Percentiles rank a stretch among this genome's conserved stretches.
Evolutionary conservation across 2,888 invertebrate species (phyloP).

Genomic region (Dynastes grantii): DNA sequence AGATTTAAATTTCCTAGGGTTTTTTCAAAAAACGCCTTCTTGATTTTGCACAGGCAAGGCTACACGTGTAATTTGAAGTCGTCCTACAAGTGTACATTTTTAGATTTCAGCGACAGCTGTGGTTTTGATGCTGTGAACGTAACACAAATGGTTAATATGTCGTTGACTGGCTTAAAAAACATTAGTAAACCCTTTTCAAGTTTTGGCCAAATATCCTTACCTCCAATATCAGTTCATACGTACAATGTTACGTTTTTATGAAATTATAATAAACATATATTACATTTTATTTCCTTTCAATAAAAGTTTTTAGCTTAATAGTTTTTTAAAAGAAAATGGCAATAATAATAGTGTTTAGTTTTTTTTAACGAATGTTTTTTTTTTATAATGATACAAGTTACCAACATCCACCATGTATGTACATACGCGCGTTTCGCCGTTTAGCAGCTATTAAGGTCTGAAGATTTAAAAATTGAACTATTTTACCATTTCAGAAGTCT

Average conservation of each 20-base stretch:
- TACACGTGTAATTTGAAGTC: slow-evolving; percentile 22
- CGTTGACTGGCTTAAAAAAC: slow-evolving; percentile 29
- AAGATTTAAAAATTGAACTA: too few relatives aligned
- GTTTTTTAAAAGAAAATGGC: too few relatives aligned
- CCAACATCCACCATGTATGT: too few relatives aligned
- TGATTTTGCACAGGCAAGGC: slow-evolving; percentile 34
- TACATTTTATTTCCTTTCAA: background rate
- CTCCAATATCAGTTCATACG: slow-evolving; percentile 31
- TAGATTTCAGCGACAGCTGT: background rate
- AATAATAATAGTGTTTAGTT: too few relatives aligned
- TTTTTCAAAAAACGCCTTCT: slow-evolving; percentile 41
- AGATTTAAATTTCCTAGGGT: background rate
- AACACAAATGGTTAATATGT: slow-evolving; percentile 4
- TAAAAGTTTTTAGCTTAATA: too few relatives aligned
- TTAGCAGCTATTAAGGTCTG: too few relatives aligned
- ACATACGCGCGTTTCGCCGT: too few relatives aligned
- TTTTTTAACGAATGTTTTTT: too few relatives aligned
- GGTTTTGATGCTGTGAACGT: slow-evolving; percentile 15
- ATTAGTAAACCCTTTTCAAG: background rate
- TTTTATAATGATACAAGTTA: too few relatives aligned
- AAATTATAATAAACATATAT: background rate
- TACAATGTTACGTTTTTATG: slow-evolving; percentile 42
- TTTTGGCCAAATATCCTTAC: slow-evolving; percentile 23
- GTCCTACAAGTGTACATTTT: slow-evolving; percentile 13
- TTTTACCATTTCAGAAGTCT: too few relatives aligned